Conservation (phyloP, 2,797 vertebrate species). For the Eulemur coronatus region DNA sequence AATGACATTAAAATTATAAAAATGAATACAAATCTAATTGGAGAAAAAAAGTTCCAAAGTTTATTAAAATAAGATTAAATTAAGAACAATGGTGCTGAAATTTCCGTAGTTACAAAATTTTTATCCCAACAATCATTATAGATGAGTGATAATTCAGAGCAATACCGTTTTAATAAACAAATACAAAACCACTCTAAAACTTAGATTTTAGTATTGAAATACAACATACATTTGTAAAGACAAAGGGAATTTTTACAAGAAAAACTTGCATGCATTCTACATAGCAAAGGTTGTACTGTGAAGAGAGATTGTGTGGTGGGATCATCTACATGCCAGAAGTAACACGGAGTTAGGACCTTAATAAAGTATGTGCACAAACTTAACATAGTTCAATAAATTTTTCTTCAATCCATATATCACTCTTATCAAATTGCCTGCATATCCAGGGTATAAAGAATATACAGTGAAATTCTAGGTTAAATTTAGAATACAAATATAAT, state of each 20-base stretch:
- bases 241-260: neutral
- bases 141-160: neutral
- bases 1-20: conserved; percentile 4
- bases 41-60: neutral
- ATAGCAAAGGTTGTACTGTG: neutral
- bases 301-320: neutral
- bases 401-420: neutral
- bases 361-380: neutral
- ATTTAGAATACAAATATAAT: neutral
- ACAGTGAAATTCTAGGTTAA: neutral
- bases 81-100: neutral
- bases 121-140: neutral
- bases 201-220: neutral
- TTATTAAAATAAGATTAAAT: neutral
- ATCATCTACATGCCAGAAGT: neutral
- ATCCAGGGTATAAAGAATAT: neutral
- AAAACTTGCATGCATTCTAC: neutral
- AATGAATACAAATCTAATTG: neutral
- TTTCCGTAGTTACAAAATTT: neutral
- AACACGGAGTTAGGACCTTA: neutral
- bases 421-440: neutral
- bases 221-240: neutral
- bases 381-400: neutral
- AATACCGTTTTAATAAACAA: neutral
- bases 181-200: neutral